Evolutionary conservation across 2,797 vertebrate genomes (phyloP).

Genomic region (Peromyscus nudipes): DNA sequence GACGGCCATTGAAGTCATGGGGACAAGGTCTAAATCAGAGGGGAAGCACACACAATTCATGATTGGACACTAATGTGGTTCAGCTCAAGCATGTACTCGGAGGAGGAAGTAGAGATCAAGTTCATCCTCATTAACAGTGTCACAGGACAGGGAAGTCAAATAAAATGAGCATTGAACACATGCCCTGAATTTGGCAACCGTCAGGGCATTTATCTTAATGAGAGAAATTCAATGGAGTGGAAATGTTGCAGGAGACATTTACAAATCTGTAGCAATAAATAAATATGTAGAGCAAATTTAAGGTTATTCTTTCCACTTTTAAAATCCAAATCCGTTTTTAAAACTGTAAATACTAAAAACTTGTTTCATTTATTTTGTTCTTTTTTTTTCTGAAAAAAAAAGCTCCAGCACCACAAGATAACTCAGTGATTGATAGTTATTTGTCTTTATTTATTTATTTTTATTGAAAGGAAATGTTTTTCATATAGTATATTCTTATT

Average conservation of each 20-base stretch:
- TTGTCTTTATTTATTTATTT: not conserved
- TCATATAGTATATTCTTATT: not conserved
- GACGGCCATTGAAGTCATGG: not conserved
- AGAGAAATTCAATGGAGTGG: conserved; percentile 4
- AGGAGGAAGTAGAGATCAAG: not conserved
- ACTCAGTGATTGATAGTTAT: not conserved
- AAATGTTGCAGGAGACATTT: not conserved
- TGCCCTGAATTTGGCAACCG: not conserved
- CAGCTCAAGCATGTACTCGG: not conserved
- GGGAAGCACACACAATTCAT: not conserved
- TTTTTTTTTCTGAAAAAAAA: not conserved
- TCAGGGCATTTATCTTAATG: conserved; percentile 23
- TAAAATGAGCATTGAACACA: conserved; percentile 28
- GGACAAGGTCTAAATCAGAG: not conserved
- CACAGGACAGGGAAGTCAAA: conserved; percentile 32
- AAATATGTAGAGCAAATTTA: not conserved
- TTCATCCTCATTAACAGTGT: conserved; percentile 8
- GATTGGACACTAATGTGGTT: not conserved
- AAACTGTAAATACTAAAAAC: not conserved
- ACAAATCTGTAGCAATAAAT: conserved; percentile 17
- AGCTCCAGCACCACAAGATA: not conserved
- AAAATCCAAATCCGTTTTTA: not conserved
- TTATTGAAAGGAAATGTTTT: not conserved
- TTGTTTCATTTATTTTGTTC: not conserved
- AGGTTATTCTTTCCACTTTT: conserved; percentile 5